Evolutionary conservation across 2,888 invertebrate genomes (phyloP), one percentile per base, ranked within the genome.

Genomic region (Acrocera orbiculus): DNA sequence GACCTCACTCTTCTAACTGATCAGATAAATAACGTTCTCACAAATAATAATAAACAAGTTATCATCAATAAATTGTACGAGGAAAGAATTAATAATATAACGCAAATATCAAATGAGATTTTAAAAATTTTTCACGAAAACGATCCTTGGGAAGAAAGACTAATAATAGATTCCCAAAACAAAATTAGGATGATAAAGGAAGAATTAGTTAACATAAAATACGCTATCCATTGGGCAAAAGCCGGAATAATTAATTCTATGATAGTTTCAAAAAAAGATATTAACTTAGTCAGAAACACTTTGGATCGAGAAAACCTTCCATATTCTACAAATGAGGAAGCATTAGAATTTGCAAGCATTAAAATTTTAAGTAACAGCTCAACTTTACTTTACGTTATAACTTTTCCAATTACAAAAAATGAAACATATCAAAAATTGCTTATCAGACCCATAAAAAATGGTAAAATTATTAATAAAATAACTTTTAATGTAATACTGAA

Each of bases 281-380:
- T 37, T 19, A 30, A 29, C n/a, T 22, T 35, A 20, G 34, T 25
- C 8, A 36, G 28, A 16, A 30, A 36, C 15, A 36, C 40, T 23
- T 22, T 44, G 11, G 38, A 42, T n/a, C 27, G 34, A 16, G 39
- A 37, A 27, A 38, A 40, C 30, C 37, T 44, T 16, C 38, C 37
- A 3, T 42, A 32, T 35, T 28, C 38, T 7, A 43, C 41, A 19
- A 16, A 37, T 27, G 42, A 44, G 26, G 42, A 46, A 29, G 40
- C 41, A 11, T 29, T 44, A 19, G 41, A 44, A 35, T 44, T 44
- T 34, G 33, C 38, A 8, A 37, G 43, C 20, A 30, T 42, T 8
- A 42, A 39, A 40, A 38, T 44, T 16, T 37, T 40, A n/a, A 39
- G 37, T 11, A 38, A 40, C 29, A 30, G 37, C 15, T 19, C 27